Conservation (phyloP, 2,113 vertebrate genomes). For the Bubo bubo region DNA sequence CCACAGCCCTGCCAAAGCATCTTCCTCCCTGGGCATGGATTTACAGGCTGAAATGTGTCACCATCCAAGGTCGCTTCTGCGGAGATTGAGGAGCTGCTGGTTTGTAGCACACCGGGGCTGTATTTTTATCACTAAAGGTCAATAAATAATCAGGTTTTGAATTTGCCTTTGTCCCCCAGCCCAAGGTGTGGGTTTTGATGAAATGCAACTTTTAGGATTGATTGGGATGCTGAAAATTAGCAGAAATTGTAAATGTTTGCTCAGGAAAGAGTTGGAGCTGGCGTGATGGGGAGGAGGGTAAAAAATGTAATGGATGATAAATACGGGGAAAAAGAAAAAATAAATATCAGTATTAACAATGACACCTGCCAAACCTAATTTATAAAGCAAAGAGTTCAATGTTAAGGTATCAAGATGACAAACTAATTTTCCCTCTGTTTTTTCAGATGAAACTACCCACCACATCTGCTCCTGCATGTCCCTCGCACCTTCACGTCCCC, state of each 20-base stretch:
- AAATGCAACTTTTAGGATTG: not conserved
- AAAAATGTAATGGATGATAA: not conserved
- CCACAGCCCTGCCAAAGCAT: not conserved
- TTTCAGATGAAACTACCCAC: not conserved
- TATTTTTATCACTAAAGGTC: not conserved
- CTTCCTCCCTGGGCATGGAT: not conserved
- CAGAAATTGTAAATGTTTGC: not conserved
- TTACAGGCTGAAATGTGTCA: not conserved
- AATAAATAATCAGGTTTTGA: not conserved
- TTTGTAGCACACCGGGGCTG: not conserved
- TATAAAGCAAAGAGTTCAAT: not conserved
- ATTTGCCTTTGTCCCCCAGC: not conserved
- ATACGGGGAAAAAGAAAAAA: not conserved
- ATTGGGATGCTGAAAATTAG: fast-evolving
- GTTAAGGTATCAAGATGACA: fast-evolving
- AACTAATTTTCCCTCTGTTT: not conserved
- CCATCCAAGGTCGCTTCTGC: not conserved
- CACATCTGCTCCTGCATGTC: not conserved
- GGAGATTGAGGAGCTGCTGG: not conserved
- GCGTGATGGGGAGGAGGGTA: not conserved
- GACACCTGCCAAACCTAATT: not conserved
- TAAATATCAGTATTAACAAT: not conserved
- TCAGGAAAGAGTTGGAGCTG: not conserved
- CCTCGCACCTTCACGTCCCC: not conserved
- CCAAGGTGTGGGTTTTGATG: not conserved